phyloP scores from a whole-genome alignment of 2,797 vertebrate genomes.

The Urosaurus nigricauda region DNA sequence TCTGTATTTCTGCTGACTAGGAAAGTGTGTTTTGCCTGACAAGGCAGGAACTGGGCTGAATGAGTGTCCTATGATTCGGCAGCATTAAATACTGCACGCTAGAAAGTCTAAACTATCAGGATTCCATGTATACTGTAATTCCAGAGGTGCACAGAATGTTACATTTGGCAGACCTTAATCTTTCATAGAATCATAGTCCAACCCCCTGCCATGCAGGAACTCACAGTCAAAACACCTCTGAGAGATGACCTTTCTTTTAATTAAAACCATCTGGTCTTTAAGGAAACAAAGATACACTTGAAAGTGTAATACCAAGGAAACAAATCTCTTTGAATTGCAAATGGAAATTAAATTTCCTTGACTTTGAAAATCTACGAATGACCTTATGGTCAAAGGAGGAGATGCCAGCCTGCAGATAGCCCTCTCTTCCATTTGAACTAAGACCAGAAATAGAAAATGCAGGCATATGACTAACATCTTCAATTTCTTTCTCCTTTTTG shows the following conservation, averaged over 20 bases:
- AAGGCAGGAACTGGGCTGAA: not conserved
- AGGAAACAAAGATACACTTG: not conserved
- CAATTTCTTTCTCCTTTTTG: too few relatives aligned
- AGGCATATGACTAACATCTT: too few relatives aligned
- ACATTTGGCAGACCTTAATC: not conserved
- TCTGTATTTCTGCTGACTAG: conserved; percentile 1
- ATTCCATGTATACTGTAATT: not conserved
- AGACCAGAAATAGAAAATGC: too few relatives aligned
- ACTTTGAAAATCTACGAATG: too few relatives aligned
- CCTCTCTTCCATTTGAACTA: too few relatives aligned
- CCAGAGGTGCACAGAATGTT: not conserved
- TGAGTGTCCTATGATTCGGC: not conserved
- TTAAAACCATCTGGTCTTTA: not conserved
- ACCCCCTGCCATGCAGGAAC: too few relatives aligned
- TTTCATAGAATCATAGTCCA: too few relatives aligned
- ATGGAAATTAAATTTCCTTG: too few relatives aligned
- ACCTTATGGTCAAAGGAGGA: too few relatives aligned
- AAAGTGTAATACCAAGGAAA: not conserved
- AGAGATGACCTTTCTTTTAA: not conserved
- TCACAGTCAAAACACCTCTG: too few relatives aligned
- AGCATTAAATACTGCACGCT: not conserved
- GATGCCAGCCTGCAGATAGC: too few relatives aligned
- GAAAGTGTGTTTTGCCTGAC: conserved; percentile 15
- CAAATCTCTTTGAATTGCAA: too few relatives aligned
- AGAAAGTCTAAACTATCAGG: not conserved